Evolutionary conservation across 1,140 invertebrate species (phyloP).

Genomic region (Scylla paramamosain): DNA sequence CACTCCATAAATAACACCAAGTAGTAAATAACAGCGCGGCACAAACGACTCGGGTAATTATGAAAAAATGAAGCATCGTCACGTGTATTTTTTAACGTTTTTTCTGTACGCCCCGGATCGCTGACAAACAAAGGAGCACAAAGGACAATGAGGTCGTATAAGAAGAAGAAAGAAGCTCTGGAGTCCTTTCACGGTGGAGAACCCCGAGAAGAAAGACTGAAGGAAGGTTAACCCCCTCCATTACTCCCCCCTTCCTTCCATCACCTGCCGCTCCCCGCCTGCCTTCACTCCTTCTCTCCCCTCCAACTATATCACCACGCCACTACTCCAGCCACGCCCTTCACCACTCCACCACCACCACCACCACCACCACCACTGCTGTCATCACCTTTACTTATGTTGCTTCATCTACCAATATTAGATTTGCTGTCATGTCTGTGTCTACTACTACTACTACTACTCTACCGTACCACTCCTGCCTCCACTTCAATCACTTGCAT

Average conservation of each 20-base stretch:
- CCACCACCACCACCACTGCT: background rate
- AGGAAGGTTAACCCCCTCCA: background rate
- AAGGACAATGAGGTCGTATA: background rate
- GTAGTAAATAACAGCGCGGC: background rate
- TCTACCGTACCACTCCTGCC: no score
- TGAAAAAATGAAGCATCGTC: no score
- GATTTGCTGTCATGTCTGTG: no score
- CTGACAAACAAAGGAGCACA: background rate
- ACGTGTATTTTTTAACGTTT: background rate
- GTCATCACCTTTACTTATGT: background rate
- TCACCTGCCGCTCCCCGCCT: background rate
- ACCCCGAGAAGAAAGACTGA: background rate
- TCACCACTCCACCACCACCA: background rate
- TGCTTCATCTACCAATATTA: no score
- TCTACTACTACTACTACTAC: no score
- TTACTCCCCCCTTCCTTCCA: background rate
- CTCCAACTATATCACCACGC: background rate
- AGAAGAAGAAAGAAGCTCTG: constrained; percentile 1
- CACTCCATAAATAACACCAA: background rate
- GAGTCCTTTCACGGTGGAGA: background rate
- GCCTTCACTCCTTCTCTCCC: background rate
- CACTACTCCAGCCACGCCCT: background rate
- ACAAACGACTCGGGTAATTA: no score
- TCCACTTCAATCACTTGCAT: no score
- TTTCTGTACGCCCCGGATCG: background rate